Conservation (phyloP, 1,140 invertebrate species). For the Magallana gigas region DNA sequence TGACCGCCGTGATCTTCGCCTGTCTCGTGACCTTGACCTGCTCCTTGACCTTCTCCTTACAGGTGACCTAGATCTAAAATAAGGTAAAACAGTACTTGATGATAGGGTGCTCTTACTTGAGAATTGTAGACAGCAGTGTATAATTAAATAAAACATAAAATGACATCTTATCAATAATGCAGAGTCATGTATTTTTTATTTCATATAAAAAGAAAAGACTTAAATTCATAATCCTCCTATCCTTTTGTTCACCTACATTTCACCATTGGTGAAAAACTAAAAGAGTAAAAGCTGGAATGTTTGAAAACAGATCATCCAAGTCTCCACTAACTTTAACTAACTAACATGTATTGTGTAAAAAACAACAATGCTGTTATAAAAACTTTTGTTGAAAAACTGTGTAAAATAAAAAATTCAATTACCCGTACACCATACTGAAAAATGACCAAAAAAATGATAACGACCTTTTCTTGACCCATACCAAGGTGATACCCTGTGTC, state of each 20-base stretch:
- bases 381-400: no score
- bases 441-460: slow-evolving; percentile 60
- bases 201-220: no score
- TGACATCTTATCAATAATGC: no score
- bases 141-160: no score
- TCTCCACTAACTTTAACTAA: no score
- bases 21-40: slow-evolving; percentile 61
- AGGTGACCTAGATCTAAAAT: slow-evolving; percentile 50
- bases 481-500: slow-evolving; percentile 63
- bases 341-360: no score
- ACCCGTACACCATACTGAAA: not conserved
- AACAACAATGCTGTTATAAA: no score
- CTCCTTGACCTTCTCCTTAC: slow-evolving; percentile 58
- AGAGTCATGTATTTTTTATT: no score
- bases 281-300: not conserved
- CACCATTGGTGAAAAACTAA: not conserved
- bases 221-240: not conserved
- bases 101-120: not conserved
- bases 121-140: no score
- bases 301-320: no score
- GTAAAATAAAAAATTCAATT: no score
- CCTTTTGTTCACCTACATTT: not conserved
- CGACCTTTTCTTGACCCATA: slow-evolving; percentile 60
- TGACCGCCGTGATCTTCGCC: slow-evolving; percentile 65
- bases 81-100: slow-evolving; percentile 37